Base-by-base conservation (phyloP, 2,113 vertebrate species). In the Leptodactylus fuscus region DNA sequence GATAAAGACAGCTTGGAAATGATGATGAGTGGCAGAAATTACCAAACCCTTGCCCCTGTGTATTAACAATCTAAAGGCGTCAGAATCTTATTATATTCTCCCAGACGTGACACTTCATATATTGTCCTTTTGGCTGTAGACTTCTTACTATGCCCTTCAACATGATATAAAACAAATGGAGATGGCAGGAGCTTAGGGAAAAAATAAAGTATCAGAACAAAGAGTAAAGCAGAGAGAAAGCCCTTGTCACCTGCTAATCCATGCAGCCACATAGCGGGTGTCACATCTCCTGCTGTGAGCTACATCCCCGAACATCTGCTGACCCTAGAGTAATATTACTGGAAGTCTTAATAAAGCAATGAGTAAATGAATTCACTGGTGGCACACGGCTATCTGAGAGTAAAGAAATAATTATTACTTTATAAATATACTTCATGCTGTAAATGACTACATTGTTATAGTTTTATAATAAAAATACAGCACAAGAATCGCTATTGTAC, bases 111-210 rank as follows among this genome's bases (percentile, higher is more conserved):
- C 62, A 36, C 62, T 10, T 67, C 62, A 67, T 34, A 34, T 34
- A 18, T 6, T 67, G 62, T 67, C 32, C 29, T 67, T 67, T 67
- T 67, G 62, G 32, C 62, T 36, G 62, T 16, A 38, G 65, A 32
- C 18, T 34, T 69, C 65, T 69, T 69, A 18, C 34, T 69, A 38
- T 69, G 65, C 65, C 18, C 34, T 69, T 69, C 32, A 69, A 69
- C 10, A 38, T 69, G 29, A 38, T 69, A 69, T 38, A 22, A 69
- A 38, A 38, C 34, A 69, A 69, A 69, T 69, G 65, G 18, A 69
- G 65, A 69, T 69, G 34, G 65, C 65, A 69, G 32, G 34, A 69
- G 65, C 65, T 69, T 69, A 69, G 65, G 34, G 65, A 69, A 69
- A 20, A 69, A 38, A 18, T 69, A 38, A 69, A 69, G 34, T 36